A percentile compares a stretch with the other conserved stretches of the same genome.
phyloP scores from a whole-genome alignment of 2,888 invertebrate genomes.

The Geophilus truncorum region DNA sequence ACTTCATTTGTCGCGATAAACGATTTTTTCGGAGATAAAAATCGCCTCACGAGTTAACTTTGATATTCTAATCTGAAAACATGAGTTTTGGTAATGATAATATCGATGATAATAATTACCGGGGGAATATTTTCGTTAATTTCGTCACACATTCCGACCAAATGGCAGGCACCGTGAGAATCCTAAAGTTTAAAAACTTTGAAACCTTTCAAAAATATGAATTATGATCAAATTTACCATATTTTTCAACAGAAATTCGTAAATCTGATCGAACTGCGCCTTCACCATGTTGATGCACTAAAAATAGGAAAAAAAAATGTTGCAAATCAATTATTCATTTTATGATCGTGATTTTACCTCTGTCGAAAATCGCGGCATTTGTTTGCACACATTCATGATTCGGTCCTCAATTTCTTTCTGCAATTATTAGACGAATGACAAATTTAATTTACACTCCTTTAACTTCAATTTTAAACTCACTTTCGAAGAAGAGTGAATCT shows the following conservation, averaged over 20 bases:
- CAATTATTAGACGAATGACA: background rate
- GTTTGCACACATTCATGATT: constrained; percentile 47
- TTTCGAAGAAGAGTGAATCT: constrained; percentile 54
- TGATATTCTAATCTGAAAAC: background rate
- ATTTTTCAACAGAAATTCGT: constrained; percentile 58
- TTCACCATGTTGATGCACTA: constrained; percentile 66
- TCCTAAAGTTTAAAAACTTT: constrained; percentile 43
- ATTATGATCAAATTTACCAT: constrained; percentile 29
- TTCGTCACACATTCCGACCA: constrained; percentile 66
- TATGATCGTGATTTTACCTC: background rate
- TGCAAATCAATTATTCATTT: background rate
- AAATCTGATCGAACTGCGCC: constrained; percentile 67
- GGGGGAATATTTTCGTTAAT: constrained; percentile 35
- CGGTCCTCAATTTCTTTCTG: constrained; percentile 56
- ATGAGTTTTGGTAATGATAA: no score
- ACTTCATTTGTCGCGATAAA: background rate
- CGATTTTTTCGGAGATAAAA: background rate
- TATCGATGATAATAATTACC: constrained; percentile 29
- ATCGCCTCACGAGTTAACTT: background rate
- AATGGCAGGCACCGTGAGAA: constrained; percentile 63
- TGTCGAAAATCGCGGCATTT: background rate
- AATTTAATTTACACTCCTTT: no score
- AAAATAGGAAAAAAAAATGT: background rate
- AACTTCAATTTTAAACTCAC: constrained; percentile 30
- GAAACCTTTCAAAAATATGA: background rate